Evolutionary conservation across 2,113 vertebrate species (phyloP).

Genomic region (Tychaedon coryphoeus): DNA sequence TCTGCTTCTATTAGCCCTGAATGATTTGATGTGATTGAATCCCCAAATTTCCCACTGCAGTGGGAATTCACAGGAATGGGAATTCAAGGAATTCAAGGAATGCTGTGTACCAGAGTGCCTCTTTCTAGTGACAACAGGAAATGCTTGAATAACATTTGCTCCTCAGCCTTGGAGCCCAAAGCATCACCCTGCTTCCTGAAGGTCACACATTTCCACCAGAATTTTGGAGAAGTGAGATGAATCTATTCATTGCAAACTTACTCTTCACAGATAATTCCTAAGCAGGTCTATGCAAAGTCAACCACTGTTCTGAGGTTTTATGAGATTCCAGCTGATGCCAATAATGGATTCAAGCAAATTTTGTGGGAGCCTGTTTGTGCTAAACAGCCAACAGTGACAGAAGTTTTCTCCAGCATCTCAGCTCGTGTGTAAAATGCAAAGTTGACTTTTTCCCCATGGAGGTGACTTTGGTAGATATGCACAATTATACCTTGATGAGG

Average conservation of each 20-base stretch:
- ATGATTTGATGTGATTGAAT: neutral
- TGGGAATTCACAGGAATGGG: no score
- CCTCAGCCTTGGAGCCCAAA: neutral
- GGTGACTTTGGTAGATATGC: neutral
- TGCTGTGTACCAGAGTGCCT: neutral
- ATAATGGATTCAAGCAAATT: neutral
- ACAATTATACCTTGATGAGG: neutral
- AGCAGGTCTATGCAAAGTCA: neutral
- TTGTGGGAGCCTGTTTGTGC: neutral
- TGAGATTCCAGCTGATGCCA: neutral
- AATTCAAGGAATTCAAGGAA: neutral
- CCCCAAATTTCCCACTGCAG: neutral
- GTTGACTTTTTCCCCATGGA: fast-evolving
- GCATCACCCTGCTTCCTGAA: neutral
- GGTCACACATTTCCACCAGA: neutral
- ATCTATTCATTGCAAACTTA: neutral
- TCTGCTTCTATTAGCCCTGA: neutral
- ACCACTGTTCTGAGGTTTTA: neutral
- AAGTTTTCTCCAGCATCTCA: neutral
- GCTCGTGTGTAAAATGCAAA: neutral
- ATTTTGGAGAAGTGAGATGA: neutral
- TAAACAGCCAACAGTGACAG: neutral
- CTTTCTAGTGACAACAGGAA: neutral
- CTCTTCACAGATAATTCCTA: neutral
- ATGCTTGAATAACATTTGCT: neutral